A percentile compares a stretch with the other conserved stretches of the same genome.
phyloP scores from a whole-genome alignment of 2,113 vertebrate species.

The Semicossyphus pulcher region DNA sequence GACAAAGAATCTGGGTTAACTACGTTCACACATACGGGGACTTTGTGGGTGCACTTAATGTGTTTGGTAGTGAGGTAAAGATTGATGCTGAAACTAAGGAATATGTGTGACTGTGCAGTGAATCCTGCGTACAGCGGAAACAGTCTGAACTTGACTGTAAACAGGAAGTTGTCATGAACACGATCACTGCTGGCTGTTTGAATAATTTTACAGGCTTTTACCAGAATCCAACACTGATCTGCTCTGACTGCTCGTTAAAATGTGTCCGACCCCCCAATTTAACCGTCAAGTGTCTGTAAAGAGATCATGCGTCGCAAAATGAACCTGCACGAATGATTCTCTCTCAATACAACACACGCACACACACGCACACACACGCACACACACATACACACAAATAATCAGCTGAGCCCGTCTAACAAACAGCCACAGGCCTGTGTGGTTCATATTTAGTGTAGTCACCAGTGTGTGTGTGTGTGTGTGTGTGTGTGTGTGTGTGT shows the following conservation, averaged over 20 bases:
- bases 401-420: constrained; percentile 20
- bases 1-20: too few relatives aligned
- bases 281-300: background rate
- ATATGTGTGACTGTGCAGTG: background rate
- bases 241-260: background rate
- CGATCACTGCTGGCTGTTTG: background rate
- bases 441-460: constrained; percentile 61
- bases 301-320: background rate
- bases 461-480: constrained; percentile 34
- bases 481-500: constrained; percentile 34
- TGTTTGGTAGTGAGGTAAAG: background rate
- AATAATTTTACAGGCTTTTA: background rate
- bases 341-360: background rate
- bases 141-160: background rate
- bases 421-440: constrained; percentile 38
- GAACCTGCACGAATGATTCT: too few relatives aligned
- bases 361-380: background rate
- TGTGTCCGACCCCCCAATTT: background rate
- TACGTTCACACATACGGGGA: too few relatives aligned
- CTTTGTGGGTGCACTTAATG: too few relatives aligned
- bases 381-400: constrained; percentile 14
- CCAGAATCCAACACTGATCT: background rate
- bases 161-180: background rate
- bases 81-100: background rate
- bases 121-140: background rate